These are phyloP conservation scores for Alouatta caraya DNA, from an alignment of 2,797 vertebrate species.

Conservation along the genomic window DNA sequence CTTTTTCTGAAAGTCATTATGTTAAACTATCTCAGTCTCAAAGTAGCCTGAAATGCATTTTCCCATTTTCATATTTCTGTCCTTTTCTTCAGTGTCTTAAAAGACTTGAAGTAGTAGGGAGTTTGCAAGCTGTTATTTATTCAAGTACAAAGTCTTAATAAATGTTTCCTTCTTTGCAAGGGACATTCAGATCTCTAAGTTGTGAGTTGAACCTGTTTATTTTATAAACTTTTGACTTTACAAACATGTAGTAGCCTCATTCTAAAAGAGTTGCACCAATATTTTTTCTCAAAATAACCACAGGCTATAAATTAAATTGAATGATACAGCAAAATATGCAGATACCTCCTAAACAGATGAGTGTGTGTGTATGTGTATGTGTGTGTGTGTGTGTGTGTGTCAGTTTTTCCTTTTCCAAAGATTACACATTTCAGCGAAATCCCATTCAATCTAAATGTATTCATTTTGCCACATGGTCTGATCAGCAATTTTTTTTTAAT, in stretches of 20 bases:
- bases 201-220: neutral
- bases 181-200: neutral
- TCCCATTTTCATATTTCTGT: neutral
- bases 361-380: neutral
- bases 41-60: neutral
- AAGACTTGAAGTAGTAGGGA: neutral
- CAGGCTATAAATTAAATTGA: neutral
- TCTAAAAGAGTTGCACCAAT: neutral
- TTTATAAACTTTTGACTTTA: neutral
- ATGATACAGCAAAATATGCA: neutral
- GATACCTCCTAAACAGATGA: neutral
- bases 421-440: neutral
- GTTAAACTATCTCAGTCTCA: neutral
- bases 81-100: neutral
- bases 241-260: neutral
- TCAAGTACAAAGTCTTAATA: neutral
- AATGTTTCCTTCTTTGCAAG: neutral
- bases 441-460: neutral
- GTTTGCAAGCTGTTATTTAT: neutral
- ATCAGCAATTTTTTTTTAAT: neutral
- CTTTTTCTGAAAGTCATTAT: neutral
- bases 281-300: constrained; percentile 17
- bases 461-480: neutral
- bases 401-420: neutral
- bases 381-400: neutral